phyloP scores from a whole-genome alignment of 2,113 vertebrate species.

The Siniperca knerii region DNA sequence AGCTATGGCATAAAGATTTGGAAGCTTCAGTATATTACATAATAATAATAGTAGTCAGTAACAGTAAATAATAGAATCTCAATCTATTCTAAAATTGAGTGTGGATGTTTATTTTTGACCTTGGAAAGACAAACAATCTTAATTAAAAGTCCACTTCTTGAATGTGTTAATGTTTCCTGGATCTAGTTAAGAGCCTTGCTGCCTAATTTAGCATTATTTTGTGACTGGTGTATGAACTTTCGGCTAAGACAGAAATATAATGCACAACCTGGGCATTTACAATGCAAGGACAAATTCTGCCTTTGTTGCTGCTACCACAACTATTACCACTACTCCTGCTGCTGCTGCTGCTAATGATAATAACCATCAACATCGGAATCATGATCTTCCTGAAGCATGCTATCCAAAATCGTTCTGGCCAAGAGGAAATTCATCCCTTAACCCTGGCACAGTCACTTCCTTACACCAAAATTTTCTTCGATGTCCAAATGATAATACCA shows the following conservation, averaged over 20 bases:
- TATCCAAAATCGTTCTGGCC: background rate
- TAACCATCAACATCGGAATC: background rate
- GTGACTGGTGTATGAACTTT: too few relatives aligned
- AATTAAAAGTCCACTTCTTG: too few relatives aligned
- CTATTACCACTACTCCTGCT: background rate
- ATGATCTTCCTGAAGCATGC: conserved; percentile 15
- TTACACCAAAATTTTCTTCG: background rate
- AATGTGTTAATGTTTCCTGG: too few relatives aligned
- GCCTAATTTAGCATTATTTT: too few relatives aligned
- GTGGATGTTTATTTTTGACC: too few relatives aligned
- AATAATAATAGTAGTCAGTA: background rate
- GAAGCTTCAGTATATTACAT: background rate
- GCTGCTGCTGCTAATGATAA: background rate
- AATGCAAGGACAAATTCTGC: background rate
- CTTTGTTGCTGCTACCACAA: background rate
- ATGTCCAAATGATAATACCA: conserved; percentile 31
- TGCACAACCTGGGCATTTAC: too few relatives aligned
- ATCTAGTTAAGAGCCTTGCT: too few relatives aligned
- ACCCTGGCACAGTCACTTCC: background rate
- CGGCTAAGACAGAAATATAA: too few relatives aligned
- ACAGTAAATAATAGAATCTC: too few relatives aligned
- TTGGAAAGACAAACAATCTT: too few relatives aligned
- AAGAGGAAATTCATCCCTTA: conserved; percentile 19
- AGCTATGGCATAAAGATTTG: too few relatives aligned
- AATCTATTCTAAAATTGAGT: too few relatives aligned